Base-by-base conservation (phyloP, 2,797 vertebrate genomes). In the Gymnoscopelus braueri region DNA sequence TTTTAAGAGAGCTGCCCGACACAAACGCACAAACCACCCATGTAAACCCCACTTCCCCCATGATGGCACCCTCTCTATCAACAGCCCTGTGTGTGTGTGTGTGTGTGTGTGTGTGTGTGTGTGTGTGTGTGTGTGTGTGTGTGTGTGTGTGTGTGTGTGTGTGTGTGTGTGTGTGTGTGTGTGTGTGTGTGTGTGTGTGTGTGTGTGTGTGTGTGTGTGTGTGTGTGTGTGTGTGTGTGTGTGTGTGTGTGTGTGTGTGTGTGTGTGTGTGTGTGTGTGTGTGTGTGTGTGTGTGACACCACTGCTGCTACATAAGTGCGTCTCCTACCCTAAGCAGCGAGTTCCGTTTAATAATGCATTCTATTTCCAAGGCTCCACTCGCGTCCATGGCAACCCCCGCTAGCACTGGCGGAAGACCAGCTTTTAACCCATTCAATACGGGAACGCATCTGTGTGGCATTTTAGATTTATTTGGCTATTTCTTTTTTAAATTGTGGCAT, bases 1-100 rank as follows among this genome's bases (percentile, higher is more conserved):
- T 19, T 75, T 60, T 23, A 23, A 64, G 2, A 69, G 75, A 82
- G 23, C 24, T 60, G 61, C 10, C 58, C 47, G 56, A 9, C 61
- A 63, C 53, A 69, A 66, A 63, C 67, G 53, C 39, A 51, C 44
- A 8, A 51, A 60, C 60, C 60, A 65, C n/a, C 51, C 39, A n/a
- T 52, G 35, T 66, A 24, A 71, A 50, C 66, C 13, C 4, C 4
- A 57, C 24, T 54, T 62, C 3, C 5, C 1, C 2, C 63, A 4
- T 24, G 13, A 50, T 60, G 58, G 55, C 5, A 7, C 13, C 39
- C 24, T 72, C 48, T 29, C 9, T 63, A 51, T 67, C 15, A 15
- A 19, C 32, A 59, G 19, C 35, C 39, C 8, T 39, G 44, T 63
- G 57, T 26, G 11, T 14, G 50, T 48, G 35, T 13, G 63, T 59